These are phyloP conservation scores for Wasmannia auropunctata DNA, from an alignment of 1,140 invertebrate species.

Conservation along the genomic window DNA sequence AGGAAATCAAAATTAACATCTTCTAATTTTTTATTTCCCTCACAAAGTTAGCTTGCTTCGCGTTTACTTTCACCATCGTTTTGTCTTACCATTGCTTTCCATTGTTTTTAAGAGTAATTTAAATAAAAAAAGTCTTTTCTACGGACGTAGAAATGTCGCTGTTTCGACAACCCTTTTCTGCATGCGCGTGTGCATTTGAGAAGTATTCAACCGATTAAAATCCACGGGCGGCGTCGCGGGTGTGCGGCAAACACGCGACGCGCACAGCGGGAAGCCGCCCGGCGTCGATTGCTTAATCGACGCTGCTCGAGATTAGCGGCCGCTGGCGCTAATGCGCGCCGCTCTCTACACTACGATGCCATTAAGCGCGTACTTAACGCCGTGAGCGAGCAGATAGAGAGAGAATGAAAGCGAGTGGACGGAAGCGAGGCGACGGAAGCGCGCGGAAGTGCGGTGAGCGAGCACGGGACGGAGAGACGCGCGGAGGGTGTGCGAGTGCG, in stretches of 20 bases:
- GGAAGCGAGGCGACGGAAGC: constrained; percentile 10
- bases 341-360: constrained; percentile 45
- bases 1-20: not conserved
- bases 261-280: constrained; percentile 28
- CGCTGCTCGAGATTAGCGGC: constrained; percentile 63
- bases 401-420: not conserved
- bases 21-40: not conserved
- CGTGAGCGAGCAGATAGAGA: constrained; percentile 27
- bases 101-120: not conserved
- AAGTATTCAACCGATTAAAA: constrained; percentile 43
- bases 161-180: not conserved
- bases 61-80: not conserved
- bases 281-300: constrained; percentile 72
- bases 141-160: not conserved
- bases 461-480: not conserved
- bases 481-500: not conserved
- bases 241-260: constrained; percentile 27
- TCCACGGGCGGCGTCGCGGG: not conserved
- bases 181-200: not conserved
- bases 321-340: constrained; percentile 53
- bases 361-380: constrained; percentile 68
- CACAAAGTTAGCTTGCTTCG: not conserved
- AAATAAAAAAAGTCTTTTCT: not conserved
- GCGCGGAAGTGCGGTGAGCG: not conserved
- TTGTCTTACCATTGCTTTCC: not conserved